phyloP scores from a whole-genome alignment of 2,888 invertebrate species.

The Resseliella maxima region DNA sequence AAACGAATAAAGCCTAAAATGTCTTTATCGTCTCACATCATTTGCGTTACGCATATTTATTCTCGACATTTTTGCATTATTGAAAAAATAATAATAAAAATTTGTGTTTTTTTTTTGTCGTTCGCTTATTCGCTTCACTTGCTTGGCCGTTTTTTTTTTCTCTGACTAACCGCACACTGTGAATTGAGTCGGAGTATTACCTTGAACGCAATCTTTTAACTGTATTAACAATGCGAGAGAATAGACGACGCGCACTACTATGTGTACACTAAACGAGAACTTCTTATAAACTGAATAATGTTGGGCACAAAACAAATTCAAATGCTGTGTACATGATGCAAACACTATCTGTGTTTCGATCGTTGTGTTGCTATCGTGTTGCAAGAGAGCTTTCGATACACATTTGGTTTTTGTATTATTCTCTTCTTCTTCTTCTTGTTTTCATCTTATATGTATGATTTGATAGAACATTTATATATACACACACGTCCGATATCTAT shows the following conservation, averaged over 20 bases:
- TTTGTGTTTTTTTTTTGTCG: too few species aligned
- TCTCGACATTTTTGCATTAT: too few species aligned
- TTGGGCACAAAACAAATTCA: background rate
- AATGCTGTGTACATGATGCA: background rate
- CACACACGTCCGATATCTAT: background rate
- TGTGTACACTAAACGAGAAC: background rate
- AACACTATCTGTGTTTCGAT: background rate
- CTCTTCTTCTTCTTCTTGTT: too few species aligned
- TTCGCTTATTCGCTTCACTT: background rate
- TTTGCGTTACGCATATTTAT: too few species aligned
- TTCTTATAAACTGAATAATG: background rate
- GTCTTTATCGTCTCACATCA: too few species aligned
- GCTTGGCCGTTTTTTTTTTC: background rate
- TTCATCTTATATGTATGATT: too few species aligned
- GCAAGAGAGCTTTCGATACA: background rate
- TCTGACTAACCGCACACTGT: background rate
- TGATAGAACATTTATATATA: background rate
- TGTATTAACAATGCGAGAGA: background rate
- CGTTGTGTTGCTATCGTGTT: background rate
- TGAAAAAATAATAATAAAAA: too few species aligned
- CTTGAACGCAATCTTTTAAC: background rate
- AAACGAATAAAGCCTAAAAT: too few species aligned
- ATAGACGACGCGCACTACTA: background rate
- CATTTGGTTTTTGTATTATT: background rate
- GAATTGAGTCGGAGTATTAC: background rate